These are phyloP conservation scores for Zeus faber DNA, from an alignment of 2,113 vertebrate genomes.

Conservation along the genomic window DNA sequence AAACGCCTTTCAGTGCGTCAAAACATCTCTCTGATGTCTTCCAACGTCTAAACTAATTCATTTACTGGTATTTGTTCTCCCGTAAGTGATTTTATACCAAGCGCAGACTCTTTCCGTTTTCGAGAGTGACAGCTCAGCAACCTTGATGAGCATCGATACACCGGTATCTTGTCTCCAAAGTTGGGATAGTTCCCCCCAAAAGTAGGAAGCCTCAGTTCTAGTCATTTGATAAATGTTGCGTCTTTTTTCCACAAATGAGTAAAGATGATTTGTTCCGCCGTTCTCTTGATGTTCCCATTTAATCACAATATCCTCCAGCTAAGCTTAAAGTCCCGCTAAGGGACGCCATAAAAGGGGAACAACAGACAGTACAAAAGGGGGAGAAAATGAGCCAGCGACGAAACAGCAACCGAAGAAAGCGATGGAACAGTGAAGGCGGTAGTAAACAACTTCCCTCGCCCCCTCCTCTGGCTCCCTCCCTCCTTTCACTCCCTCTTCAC, in stretches of 20 bases:
- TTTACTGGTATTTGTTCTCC: slow-evolving; percentile 32
- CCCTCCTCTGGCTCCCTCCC: slow-evolving; percentile 27
- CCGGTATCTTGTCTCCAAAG: slow-evolving; percentile 11
- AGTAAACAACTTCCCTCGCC: slow-evolving; percentile 69
- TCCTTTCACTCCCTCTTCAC: slow-evolving; percentile 56
- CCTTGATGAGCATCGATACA: slow-evolving; percentile 8
- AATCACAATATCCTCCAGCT: slow-evolving; percentile 4
- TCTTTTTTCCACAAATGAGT: too few relatives aligned
- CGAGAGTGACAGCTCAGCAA: background rate
- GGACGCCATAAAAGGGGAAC: too few relatives aligned
- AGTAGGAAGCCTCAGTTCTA: too few relatives aligned
- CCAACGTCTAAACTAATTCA: slow-evolving; percentile 17
- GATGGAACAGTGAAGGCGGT: slow-evolving; percentile 49
- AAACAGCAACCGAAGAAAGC: slow-evolving; percentile 27
- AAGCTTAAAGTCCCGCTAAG: too few relatives aligned
- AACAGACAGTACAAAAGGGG: background rate
- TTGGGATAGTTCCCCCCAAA: too few relatives aligned
- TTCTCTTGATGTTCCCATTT: slow-evolving; percentile 12
- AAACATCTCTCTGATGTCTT: slow-evolving; percentile 44
- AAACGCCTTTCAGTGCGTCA: slow-evolving; percentile 26
- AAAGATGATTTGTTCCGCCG: background rate
- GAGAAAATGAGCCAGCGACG: slow-evolving; percentile 33
- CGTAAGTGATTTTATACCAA: slow-evolving; percentile 23
- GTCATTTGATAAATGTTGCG: too few relatives aligned
- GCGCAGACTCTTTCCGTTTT: slow-evolving; percentile 13